Base-by-base conservation (phyloP, 2,113 vertebrate genomes). In the Thunnus thynnus region DNA sequence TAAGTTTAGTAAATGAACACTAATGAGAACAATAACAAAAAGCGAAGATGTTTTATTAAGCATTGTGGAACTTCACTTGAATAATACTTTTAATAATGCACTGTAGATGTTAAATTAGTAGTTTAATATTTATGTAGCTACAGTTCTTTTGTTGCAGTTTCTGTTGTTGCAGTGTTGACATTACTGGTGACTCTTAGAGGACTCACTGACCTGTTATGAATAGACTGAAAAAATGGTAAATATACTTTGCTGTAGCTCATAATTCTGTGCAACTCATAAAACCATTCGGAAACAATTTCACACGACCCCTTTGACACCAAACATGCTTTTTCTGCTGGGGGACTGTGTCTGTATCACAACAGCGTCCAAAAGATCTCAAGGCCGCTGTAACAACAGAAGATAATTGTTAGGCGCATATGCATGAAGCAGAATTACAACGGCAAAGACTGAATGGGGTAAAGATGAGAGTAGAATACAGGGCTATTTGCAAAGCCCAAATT, bases 401-500 rank as follows among this genome's bases (percentile, higher is more conserved):
- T 67, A 51, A 77, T 78, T 27, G 75, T 73, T 64, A 32, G 48
- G 70, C 70, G 48, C 27, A 14, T 73, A 73, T 79, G 83, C 66
- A 64, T 68, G 65, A 80, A 72, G 64, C 74, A 18, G 71, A 87
- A 88, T 89, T 75, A 80, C 73, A 85, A 87, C 83, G 63, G 78
- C 57, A 66, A 76, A 74, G 80, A 69, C 67, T 86, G 83, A 85
- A 89, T 84, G 81, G 70, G 75, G 77, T 80, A 70, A 76, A 85
- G 67, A 73, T 20, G 32, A 80, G 66, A 71, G 68, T 46, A 58
- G 79, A 63, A 30, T 30, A 4, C 27, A 30, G 27, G 27, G 4
- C 27, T 30, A 30, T 30, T 30, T 30, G 27, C 27, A 41, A 41
- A 41, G 9, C 36, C 36, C 36, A 41, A 41, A 41, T 41, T 9